Evolutionary conservation across 2,113 vertebrate species (phyloP), one percentile per base, ranked within the genome.

Genomic region (Apodemus speciosus): DNA sequence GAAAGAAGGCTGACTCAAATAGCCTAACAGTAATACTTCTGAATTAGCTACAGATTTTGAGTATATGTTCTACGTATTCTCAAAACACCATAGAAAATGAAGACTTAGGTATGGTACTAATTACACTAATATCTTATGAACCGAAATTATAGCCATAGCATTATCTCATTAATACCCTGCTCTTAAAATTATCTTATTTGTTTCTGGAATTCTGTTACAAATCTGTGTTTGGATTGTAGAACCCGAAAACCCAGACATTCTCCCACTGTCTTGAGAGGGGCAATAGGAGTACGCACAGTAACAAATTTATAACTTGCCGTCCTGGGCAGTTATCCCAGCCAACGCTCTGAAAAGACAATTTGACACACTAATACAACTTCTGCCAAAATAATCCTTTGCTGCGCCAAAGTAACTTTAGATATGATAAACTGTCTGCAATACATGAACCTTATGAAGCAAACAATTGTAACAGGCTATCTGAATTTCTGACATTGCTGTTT

Each of bases 281-380:
- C n/a, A 96, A 85, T 94, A 62, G 94, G 80, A 94, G 58, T 91
- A 23, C 95, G 35, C 91, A 35, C 91, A 93, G 92, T 93, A 95
- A 95, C 96, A 95, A 96, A 91, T 91, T 97, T 77, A 93, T 4
- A 23, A 97, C 49, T 95, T 95, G 93, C 71, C 81, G 76, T 95
- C 90, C 84, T 93, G 80, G 77, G 92, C 95, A 97, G 64, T 79
- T 96, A 97, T 97, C 94, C 92, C 85, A 92, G 68, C 27, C 92
- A 92, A 97, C 86, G 85, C 95, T 92, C 81, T 97, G 94, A 96
- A 96, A 97, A 96, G 69, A 93, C 87, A 88, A 97, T 97, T 97
- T 90, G 79, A 96, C 88, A 95, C 86, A 94, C 66, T 96, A 96
- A 95, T 96, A 96, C 89, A 95, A 92, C 79, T 94, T 92, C 91